These are phyloP conservation scores for Malurus splendens DNA, from an alignment of 2,797 vertebrate species.

Conservation along the genomic window DNA sequence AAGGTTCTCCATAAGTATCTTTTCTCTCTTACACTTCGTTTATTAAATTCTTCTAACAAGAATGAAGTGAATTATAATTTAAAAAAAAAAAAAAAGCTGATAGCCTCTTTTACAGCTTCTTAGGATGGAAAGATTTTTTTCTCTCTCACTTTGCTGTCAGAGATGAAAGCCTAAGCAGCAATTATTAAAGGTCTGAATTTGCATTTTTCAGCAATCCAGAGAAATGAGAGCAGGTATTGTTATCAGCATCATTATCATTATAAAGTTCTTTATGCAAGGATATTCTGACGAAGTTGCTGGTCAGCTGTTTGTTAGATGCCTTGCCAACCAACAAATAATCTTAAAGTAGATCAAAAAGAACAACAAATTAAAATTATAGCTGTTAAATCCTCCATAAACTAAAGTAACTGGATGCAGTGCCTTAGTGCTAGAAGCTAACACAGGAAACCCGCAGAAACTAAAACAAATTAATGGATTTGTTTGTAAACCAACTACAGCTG, in stretches of 20 bases:
- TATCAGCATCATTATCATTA: neutral
- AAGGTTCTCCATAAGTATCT: neutral
- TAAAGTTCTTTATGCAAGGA: neutral
- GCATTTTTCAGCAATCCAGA: constrained; percentile 42
- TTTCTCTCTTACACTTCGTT: neutral
- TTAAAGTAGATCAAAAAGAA: neutral
- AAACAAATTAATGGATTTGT: neutral
- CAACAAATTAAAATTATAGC: neutral
- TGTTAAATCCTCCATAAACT: neutral
- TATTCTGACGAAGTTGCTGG: neutral
- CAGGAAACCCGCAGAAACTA: neutral
- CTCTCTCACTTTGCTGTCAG: constrained; percentile 15
- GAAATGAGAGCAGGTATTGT: constrained; percentile 27
- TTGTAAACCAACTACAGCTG: neutral
- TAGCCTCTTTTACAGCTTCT: constrained; percentile 2
- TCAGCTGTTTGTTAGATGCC: constrained; percentile 2
- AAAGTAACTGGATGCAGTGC: neutral
- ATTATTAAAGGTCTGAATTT: constrained; percentile 58
- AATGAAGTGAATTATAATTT: neutral
- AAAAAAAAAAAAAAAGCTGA: neutral
- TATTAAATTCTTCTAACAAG: constrained; percentile 7
- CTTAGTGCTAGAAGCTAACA: neutral
- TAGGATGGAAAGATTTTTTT: neutral
- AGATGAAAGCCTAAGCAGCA: constrained; percentile 22
- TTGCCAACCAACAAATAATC: neutral